Evolutionary conservation across 1,140 invertebrate genomes (phyloP).

Genomic region (Cydia fagiglandana): DNA sequence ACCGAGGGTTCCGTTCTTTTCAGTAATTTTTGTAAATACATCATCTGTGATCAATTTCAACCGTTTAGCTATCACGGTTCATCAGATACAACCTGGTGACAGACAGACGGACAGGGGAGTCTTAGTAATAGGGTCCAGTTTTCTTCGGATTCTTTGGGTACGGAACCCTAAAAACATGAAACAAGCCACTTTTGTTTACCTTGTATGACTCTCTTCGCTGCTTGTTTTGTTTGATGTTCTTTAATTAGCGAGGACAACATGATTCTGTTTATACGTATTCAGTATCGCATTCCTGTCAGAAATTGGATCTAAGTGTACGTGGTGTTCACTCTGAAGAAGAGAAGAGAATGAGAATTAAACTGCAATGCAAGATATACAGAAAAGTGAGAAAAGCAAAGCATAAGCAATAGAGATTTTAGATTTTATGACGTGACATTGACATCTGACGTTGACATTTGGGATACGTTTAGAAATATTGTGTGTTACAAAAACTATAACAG

Average conservation of each 20-base stretch:
- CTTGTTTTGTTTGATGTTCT: constrained; percentile 71
- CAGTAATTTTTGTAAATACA: no score
- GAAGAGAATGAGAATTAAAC: background rate
- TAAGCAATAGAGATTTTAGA: background rate
- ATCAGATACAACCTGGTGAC: no score
- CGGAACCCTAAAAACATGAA: background rate
- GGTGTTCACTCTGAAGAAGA: no score
- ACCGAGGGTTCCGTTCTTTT: no score
- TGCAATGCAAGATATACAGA: background rate
- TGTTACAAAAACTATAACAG: no score
- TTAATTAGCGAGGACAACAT: constrained; percentile 71
- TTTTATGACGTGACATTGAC: background rate
- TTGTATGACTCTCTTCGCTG: constrained; percentile 67
- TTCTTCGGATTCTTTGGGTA: no score
- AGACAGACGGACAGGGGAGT: no score
- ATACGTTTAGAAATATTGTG: background rate
- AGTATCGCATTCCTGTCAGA: background rate
- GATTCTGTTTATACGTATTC: constrained; percentile 5
- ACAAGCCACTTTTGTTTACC: constrained; percentile 47
- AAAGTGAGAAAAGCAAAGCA: background rate
- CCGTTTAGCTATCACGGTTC: no score
- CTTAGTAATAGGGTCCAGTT: no score
- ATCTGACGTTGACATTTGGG: background rate
- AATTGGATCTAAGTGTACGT: background rate
- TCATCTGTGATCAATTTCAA: no score